Conservation (phyloP, 2,888 invertebrate genomes). For the Drosophila paramelanica region DNA sequence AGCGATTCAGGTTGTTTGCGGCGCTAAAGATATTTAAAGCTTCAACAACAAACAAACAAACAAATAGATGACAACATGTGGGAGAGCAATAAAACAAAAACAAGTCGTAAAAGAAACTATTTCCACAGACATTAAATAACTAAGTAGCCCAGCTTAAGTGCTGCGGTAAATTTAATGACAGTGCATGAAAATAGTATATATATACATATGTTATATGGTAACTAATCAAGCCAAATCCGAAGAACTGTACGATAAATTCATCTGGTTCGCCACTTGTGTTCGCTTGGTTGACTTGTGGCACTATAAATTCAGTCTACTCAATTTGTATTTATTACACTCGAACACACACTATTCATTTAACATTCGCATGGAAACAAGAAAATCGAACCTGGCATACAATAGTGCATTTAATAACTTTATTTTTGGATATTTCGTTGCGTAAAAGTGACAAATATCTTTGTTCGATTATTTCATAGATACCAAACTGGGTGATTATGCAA, state of each 20-base stretch:
- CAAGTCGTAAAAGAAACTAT: conserved; percentile 40
- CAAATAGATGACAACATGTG: conserved; percentile 43
- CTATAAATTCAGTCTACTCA: conserved; percentile 3
- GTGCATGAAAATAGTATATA: not conserved
- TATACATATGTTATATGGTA: not conserved
- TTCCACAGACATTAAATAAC: conserved; percentile 25
- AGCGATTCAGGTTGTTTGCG: conserved; percentile 43
- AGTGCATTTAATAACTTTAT: not conserved
- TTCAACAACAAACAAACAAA: conserved; percentile 9
- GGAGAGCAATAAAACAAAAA: conserved; percentile 34
- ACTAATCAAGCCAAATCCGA: conserved; percentile 32
- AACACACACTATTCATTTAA: not conserved
- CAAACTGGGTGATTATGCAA: not conserved
- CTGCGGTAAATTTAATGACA: conserved; percentile 23
- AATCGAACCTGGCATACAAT: no score
- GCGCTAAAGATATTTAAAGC: conserved; percentile 15
- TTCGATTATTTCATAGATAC: not conserved
- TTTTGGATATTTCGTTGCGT: not conserved
- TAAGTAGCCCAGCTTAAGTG: conserved; percentile 31
- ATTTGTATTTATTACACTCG: conserved; percentile 2
- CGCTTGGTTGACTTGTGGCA: not conserved
- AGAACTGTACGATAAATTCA: not conserved
- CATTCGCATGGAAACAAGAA: not conserved
- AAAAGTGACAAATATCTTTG: not conserved
- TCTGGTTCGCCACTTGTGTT: not conserved